A percentile compares a stretch with the other conserved stretches of the same genome.
Evolutionary conservation across 2,888 invertebrate species (phyloP).

Genomic region (Oeneis ivallda): DNA sequence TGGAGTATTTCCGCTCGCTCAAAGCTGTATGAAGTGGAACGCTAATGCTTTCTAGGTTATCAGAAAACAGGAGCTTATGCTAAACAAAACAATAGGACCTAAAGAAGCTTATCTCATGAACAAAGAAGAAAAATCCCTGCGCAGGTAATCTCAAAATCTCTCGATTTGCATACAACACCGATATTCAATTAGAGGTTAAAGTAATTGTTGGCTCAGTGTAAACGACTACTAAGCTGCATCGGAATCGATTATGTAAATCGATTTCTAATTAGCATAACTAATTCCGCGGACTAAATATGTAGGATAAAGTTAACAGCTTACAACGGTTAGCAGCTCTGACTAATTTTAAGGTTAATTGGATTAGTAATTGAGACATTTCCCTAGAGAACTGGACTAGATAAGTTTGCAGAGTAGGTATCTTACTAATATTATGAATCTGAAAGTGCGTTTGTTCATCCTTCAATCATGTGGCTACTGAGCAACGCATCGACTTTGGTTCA

Average conservation of each 20-base stretch:
- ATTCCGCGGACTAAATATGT: conserved; percentile 29
- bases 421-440: neutral
- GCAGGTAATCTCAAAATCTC: conserved; percentile 25
- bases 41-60: conserved; percentile 4
- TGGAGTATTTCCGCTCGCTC: neutral
- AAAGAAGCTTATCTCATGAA: conserved; percentile 38
- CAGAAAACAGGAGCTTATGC: conserved; percentile 9
- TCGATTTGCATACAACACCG: conserved; percentile 57
- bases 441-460: too few relatives aligned
- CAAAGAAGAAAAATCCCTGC: conserved; percentile 39
- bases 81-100: conserved; percentile 17
- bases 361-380: conserved; percentile 7
- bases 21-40: neutral
- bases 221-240: conserved; percentile 40
- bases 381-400: neutral
- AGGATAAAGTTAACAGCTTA: conserved; percentile 18
- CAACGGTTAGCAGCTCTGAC: conserved; percentile 1
- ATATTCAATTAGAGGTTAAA: conserved; percentile 54
- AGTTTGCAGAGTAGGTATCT: neutral
- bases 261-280: conserved; percentile 40
- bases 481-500: too few relatives aligned
- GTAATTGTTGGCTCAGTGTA: conserved; percentile 44
- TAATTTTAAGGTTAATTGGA: conserved; percentile 17
- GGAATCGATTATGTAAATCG: conserved; percentile 41
- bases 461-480: too few relatives aligned